A percentile compares a stretch with the other conserved stretches of the same genome.
phyloP scores from a whole-genome alignment of 2,888 invertebrate species.

The Thymelicus sylvestris region DNA sequence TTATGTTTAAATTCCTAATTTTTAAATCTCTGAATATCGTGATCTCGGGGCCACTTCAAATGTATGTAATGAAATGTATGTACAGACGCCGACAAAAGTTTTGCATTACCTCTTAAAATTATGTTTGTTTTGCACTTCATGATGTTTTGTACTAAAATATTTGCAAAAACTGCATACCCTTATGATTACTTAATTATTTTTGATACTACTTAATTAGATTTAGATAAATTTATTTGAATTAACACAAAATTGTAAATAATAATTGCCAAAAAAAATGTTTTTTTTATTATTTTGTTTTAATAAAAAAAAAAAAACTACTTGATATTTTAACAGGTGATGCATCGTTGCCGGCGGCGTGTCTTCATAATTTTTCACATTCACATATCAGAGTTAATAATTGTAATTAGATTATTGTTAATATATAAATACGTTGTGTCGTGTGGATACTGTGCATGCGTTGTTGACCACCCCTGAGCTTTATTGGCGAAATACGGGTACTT shows the following conservation, averaged over 20 bases:
- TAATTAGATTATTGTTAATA: constrained; percentile 54
- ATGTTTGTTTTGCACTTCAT: not conserved
- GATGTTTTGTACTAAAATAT: too few relatives aligned
- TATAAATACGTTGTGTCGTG: constrained; percentile 66
- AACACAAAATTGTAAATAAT: too few relatives aligned
- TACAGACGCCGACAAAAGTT: constrained; percentile 31
- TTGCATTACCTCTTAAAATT: constrained; percentile 29
- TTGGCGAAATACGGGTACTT: constrained; percentile 36
- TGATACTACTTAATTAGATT: too few relatives aligned
- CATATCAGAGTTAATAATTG: constrained; percentile 76
- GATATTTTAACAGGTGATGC: constrained; percentile 8
- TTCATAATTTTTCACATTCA: constrained; percentile 63
- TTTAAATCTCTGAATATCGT: constrained; percentile 54
- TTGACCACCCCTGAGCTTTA: constrained; percentile 42
- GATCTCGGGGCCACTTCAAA: constrained; percentile 69
- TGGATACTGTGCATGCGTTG: constrained; percentile 74
- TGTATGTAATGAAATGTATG: constrained; percentile 51
- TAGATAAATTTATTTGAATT: too few relatives aligned
- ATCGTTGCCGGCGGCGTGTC: constrained; percentile 10
- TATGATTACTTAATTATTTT: too few relatives aligned
- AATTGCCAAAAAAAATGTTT: too few relatives aligned
- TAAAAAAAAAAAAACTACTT: too few relatives aligned
- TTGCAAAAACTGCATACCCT: too few relatives aligned
- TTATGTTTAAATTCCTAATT: constrained; percentile 43
- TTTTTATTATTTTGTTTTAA: too few relatives aligned